These are phyloP conservation scores for Latheticus oryzae DNA, from an alignment of 2,888 invertebrate species.

Conservation along the genomic window DNA sequence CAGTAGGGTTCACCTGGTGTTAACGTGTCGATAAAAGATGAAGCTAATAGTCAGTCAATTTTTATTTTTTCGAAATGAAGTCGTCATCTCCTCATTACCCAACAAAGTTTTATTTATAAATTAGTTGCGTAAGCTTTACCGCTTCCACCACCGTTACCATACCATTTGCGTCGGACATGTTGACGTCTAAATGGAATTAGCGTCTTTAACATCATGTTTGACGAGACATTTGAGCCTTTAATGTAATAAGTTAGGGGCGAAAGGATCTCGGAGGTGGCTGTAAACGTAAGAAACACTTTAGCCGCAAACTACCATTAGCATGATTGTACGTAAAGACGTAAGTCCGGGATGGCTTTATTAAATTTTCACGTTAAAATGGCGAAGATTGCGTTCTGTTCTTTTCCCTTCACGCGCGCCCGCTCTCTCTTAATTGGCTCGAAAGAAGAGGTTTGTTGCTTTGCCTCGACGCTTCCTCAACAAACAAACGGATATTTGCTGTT, in stretches of 20 bases:
- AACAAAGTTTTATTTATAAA: too few species aligned
- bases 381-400: slow-evolving; percentile 35
- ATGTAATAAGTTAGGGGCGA: slow-evolving; percentile 43
- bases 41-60: too few species aligned
- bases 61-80: too few species aligned
- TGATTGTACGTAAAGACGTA: slow-evolving; percentile 35
- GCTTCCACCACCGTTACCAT: too few species aligned
- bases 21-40: too few species aligned
- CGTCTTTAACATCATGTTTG: slow-evolving; percentile 42
- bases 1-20: too few species aligned
- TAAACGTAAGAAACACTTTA: slow-evolving; percentile 38
- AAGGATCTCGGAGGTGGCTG: slow-evolving; percentile 35
- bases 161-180: slow-evolving; percentile 43
- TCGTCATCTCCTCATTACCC: too few species aligned
- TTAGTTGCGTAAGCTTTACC: too few species aligned
- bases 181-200: slow-evolving; percentile 46
- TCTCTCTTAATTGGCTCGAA: slow-evolving; percentile 35
- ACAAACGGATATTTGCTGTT: slow-evolving; percentile 38
- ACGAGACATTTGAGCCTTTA: slow-evolving; percentile 47
- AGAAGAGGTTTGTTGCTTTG: slow-evolving; percentile 18
- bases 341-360: slow-evolving; percentile 37
- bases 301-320: slow-evolving; percentile 40
- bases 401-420: slow-evolving; percentile 22
- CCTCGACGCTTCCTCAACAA: slow-evolving; percentile 25
- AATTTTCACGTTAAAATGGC: slow-evolving; percentile 38